A percentile compares a stretch with the other conserved stretches of the same genome.
These are phyloP conservation scores for Microcebus murinus DNA, from an alignment of 2,113 vertebrate genomes.

Conservation along the genomic window DNA sequence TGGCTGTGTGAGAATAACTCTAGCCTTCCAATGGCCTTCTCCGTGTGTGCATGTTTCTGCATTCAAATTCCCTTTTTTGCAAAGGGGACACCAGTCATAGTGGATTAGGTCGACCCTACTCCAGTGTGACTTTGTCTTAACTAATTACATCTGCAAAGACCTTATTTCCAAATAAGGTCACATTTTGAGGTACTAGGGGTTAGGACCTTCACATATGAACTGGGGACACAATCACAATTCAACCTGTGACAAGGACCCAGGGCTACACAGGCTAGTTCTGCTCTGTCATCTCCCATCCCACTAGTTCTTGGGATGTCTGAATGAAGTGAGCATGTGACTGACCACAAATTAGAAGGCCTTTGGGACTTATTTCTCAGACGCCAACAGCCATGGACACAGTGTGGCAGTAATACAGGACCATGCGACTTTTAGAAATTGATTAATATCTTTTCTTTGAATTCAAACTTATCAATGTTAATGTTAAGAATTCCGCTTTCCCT, in stretches of 20 bases:
- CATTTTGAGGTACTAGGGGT: neutral
- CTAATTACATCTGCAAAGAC: neutral
- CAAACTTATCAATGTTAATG: too few species aligned
- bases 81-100: neutral
- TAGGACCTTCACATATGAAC: neutral
- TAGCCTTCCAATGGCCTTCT: accelerated
- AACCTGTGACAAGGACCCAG: neutral
- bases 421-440: neutral
- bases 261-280: neutral
- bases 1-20: accelerated
- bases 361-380: neutral
- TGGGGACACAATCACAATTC: neutral
- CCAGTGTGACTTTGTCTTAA: neutral
- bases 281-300: too few species aligned
- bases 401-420: neutral
- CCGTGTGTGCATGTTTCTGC: neutral
- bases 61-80: neutral
- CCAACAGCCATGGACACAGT: neutral
- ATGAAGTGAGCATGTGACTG: too few species aligned
- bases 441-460: neutral
- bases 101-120: neutral
- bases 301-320: neutral
- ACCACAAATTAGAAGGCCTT: neutral
- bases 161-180: neutral
- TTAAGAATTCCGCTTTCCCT: neutral